Evolutionary conservation across 2,888 invertebrate species (phyloP).

Genomic region (Campoplex nolae): DNA sequence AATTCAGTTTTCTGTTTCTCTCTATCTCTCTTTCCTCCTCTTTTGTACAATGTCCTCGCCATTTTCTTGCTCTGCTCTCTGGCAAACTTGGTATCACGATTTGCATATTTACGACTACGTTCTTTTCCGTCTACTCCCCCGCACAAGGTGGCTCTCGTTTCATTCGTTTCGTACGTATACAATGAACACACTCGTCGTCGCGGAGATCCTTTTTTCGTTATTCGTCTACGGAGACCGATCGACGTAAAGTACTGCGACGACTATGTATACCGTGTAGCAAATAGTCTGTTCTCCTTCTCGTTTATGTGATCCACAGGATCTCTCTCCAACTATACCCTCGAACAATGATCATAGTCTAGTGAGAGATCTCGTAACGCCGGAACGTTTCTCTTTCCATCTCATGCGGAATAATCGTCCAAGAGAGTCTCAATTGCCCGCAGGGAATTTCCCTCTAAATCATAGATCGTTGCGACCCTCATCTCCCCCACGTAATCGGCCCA

Average conservation of each 20-base stretch:
- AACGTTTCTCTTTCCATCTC: conserved; percentile 28
- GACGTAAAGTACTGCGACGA: conserved; percentile 51
- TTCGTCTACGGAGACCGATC: conserved; percentile 65
- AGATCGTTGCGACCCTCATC: conserved; percentile 9
- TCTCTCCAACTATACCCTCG: conserved; percentile 13
- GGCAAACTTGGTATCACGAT: conserved; percentile 58
- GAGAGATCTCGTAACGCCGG: conserved; percentile 46
- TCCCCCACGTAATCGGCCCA: conserved; percentile 27
- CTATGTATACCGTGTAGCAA: neutral
- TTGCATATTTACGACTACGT: conserved; percentile 71
- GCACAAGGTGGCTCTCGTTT: conserved; percentile 26
- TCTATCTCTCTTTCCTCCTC: neutral
- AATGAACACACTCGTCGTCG: conserved; percentile 34
- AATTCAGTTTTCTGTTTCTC: conserved; percentile 14
- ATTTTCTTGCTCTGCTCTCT: conserved; percentile 44
- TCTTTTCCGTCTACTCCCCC: conserved; percentile 43
- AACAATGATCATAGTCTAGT: conserved; percentile 30
- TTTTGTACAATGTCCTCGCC: conserved; percentile 14
- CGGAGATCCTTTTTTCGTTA: conserved; percentile 54
- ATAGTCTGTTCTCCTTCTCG: neutral
- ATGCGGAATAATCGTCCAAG: conserved; percentile 50
- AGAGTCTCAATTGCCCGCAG: conserved; percentile 33
- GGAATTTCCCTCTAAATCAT: conserved; percentile 42
- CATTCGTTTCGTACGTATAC: conserved; percentile 47
- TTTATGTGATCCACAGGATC: conserved; percentile 1